Base-by-base conservation (phyloP, 2,797 vertebrate species). In the Enteromius afrohamiltoni region DNA sequence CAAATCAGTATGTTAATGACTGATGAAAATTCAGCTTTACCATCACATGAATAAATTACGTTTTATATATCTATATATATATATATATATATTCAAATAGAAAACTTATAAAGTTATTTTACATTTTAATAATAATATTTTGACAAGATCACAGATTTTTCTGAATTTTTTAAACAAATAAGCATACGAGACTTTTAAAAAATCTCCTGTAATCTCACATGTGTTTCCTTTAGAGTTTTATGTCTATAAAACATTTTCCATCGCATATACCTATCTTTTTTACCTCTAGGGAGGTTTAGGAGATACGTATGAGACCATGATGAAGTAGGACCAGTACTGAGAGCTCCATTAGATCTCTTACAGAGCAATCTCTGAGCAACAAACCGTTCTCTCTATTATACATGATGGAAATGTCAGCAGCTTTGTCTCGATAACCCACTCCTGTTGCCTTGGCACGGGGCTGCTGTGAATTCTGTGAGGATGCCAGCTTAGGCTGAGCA, bases 381-480 rank as follows among this genome's bases (percentile, higher is more conserved):
- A 53, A 23, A 68, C 14, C 3, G 14, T 68, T 4, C 42, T 75
- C 58, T 65, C 6, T 21, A 11, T 64, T 73, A 67, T 55, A 68
- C 11, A 31, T 80, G 37, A 82, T 86, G 62, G 82, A 71, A 82
- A 64, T 85, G 76, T 65, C 82, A 82, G 71, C 34, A 51, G 67
- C 69, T 60, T 53, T 64, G 29, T 71, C 42, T 67, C 65, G 6
- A 45, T 6, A 42, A 62, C 37, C 58, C 14, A 17, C 58, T 19
- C 31, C 34, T 53, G n/a, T 31, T 77, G 31, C 73, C 19, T 83
- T 90, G 82, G 85, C 88, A 34, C 68, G 68, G 68, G 81, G 85
- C 84, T 62, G 70, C 87, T 84, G 86, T 88, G 85, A 90, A 88
- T 89, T 90, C 90, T 81, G 82, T 86, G 55, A 87, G 64, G 29